Percentiles rank a stretch among this genome's conserved stretches.
phyloP scores from a whole-genome alignment of 2,888 invertebrate genomes.

The Seira ritae region DNA sequence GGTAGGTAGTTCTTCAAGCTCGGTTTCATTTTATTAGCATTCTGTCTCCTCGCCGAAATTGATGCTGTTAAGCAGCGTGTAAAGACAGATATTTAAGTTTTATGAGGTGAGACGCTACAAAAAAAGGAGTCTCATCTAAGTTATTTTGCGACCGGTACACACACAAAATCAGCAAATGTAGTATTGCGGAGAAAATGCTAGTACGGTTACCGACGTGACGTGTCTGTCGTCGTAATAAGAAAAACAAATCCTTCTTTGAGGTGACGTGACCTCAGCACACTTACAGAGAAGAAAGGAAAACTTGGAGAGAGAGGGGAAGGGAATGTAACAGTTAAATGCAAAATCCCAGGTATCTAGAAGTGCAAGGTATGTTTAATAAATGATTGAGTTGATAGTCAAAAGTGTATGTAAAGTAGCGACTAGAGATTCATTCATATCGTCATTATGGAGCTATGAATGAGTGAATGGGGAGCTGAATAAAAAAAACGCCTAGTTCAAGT shows the following conservation, averaged over 20 bases:
- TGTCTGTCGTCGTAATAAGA: no score
- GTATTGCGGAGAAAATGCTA: neutral
- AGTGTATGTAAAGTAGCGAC: conserved; percentile 32
- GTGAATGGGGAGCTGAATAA: conserved; percentile 18
- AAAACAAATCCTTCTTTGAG: neutral
- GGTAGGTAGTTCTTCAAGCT: conserved; percentile 10
- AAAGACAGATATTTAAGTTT: conserved; percentile 34
- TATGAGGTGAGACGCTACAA: conserved; percentile 50
- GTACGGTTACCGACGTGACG: no score
- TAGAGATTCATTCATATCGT: conserved; percentile 54
- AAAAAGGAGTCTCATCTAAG: neutral
- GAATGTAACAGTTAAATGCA: conserved; percentile 9
- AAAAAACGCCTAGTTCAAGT: neutral
- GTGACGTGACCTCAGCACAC: neutral
- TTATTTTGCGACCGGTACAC: neutral
- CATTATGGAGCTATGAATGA: conserved; percentile 51
- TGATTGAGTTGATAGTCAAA: conserved; percentile 49
- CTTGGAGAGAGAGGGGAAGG: neutral
- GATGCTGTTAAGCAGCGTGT: neutral
- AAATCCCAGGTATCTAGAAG: conserved; percentile 7
- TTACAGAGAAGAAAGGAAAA: neutral
- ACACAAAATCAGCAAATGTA: neutral
- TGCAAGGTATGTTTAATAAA: conserved; percentile 43
- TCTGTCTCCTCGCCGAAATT: neutral
- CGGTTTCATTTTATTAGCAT: conserved; percentile 19